Percentiles rank a stretch among this genome's conserved stretches.
These are phyloP conservation scores for Clunio marinus DNA, from an alignment of 2,888 invertebrate species.

Conservation along the genomic window DNA sequence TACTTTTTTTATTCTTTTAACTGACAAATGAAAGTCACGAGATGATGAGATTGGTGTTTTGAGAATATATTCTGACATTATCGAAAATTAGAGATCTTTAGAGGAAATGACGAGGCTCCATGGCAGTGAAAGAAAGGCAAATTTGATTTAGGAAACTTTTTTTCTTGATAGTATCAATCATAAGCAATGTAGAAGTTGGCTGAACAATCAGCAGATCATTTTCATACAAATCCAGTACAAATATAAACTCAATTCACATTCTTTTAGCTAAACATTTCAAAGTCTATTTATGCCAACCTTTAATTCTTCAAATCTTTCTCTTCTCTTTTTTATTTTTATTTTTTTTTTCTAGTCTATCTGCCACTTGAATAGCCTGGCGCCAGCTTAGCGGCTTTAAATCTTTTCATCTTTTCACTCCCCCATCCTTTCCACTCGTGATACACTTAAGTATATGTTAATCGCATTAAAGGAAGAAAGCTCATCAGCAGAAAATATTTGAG, in stretches of 20 bases:
- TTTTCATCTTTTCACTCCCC: constrained; percentile 32
- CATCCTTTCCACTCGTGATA: constrained; percentile 9
- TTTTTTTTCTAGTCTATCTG: not conserved
- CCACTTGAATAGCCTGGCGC: constrained; percentile 33
- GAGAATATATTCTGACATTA: constrained; percentile 25
- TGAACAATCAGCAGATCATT: no score
- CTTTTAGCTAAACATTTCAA: no score
- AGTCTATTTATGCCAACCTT: not conserved
- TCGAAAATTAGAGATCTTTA: constrained; percentile 27
- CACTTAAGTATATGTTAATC: constrained; percentile 19
- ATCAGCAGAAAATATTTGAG: not conserved
- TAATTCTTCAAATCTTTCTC: not conserved
- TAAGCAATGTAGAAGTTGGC: no score
- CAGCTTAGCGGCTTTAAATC: constrained; percentile 29
- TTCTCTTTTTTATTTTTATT: not conserved
- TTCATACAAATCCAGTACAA: no score
- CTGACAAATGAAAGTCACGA: constrained; percentile 37
- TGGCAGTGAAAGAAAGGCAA: no score
- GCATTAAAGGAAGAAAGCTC: constrained; percentile 36
- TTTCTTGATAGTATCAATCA: no score
- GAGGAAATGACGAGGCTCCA: constrained; percentile 32
- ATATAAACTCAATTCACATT: no score
- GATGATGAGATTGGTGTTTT: not conserved
- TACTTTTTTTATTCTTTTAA: not conserved
- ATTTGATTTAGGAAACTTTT: no score